Conservation (phyloP, 2,797 vertebrate genomes). For the Coendou prehensilis region DNA sequence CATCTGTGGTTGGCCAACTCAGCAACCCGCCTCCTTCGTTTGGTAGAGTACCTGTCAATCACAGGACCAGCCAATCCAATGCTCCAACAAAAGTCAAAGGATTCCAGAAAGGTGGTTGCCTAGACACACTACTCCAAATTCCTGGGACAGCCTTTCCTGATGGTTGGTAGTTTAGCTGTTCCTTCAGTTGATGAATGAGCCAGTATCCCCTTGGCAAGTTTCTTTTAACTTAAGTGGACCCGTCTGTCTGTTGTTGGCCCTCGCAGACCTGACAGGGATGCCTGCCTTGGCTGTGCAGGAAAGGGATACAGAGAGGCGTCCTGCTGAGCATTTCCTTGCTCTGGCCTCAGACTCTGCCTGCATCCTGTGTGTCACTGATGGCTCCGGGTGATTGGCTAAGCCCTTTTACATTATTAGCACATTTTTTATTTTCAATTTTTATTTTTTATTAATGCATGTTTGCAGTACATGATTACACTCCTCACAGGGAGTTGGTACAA, state of each 20-base stretch:
- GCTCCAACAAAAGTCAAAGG: not conserved
- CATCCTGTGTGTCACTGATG: no score
- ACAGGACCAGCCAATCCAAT: not conserved
- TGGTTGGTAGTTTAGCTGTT: not conserved
- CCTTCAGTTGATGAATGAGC: not conserved
- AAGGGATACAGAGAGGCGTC: rapidly evolving
- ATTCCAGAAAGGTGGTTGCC: not conserved
- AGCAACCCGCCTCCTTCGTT: not conserved
- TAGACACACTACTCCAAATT: not conserved
- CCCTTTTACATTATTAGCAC: not conserved
- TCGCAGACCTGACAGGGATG: no score
- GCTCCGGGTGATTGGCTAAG: not conserved
- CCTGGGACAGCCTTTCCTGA: no score
- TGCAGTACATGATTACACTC: not conserved
- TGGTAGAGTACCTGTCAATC: not conserved
- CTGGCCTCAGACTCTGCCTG: not conserved
- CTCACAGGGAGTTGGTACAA: not conserved
- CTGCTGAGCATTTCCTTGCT: not conserved
- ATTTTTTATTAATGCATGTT: not conserved
- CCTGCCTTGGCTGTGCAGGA: not conserved
- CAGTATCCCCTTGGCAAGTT: not conserved
- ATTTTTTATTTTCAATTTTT: not conserved
- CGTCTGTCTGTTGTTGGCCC: no score
- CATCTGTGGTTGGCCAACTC: not conserved
- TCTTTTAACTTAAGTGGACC: not conserved